phyloP scores from a whole-genome alignment of 2,797 vertebrate species.

The Arctocebus calabarensis region DNA sequence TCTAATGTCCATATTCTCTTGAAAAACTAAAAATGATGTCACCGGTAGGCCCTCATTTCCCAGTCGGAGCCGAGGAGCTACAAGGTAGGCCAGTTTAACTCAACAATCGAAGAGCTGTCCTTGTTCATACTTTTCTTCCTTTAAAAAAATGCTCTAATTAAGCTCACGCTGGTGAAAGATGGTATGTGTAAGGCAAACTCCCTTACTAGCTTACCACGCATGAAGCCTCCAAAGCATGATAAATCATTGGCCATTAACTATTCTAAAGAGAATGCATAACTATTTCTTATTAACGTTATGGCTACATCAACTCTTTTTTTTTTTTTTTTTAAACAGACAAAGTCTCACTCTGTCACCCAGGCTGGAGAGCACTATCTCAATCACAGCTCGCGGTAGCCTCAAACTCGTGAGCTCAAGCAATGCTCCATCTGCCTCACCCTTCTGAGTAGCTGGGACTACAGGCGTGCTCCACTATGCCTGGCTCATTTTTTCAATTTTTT shows the following conservation, averaged over 20 bases:
- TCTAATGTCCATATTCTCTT: constrained; percentile 33
- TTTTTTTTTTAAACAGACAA: neutral
- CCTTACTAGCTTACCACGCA: neutral
- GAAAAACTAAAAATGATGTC: neutral
- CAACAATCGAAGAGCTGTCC: neutral
- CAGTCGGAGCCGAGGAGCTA: neutral
- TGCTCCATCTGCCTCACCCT: neutral
- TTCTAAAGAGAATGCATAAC: neutral
- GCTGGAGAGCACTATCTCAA: neutral
- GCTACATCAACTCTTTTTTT: constrained; percentile 9
- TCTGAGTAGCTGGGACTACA: neutral
- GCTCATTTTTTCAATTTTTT: no score
- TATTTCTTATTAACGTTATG: constrained; percentile 40
- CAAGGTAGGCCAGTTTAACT: neutral
- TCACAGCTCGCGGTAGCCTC: neutral
- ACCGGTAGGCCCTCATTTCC: neutral
- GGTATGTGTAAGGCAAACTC: neutral
- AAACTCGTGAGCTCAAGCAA: neutral
- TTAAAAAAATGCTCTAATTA: neutral
- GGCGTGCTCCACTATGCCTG: no score
- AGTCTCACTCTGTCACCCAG: neutral
- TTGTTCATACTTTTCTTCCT: neutral
- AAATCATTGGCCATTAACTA: neutral
- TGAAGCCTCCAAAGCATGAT: neutral
- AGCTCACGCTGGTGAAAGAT: neutral